Percentiles rank a stretch among this genome's conserved stretches.
phyloP scores from a whole-genome alignment of 2,113 vertebrate species.

The Manacus vitellinus region DNA sequence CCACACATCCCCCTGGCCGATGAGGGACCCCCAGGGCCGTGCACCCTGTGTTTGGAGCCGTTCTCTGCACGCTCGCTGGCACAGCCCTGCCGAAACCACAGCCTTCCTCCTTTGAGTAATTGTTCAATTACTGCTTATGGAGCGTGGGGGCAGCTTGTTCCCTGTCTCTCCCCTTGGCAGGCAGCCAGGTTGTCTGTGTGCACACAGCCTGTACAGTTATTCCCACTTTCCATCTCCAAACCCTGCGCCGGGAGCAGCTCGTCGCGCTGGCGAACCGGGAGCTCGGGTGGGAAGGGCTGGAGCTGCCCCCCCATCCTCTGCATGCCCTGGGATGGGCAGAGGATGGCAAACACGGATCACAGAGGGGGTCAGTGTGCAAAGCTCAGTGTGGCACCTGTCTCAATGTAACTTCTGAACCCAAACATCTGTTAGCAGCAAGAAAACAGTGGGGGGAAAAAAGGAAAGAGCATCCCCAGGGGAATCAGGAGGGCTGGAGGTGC shows the following conservation, averaged over 20 bases:
- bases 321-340: rapidly evolving
- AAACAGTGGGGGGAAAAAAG: rapidly evolving
- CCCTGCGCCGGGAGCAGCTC: rapidly evolving
- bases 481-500: neutral
- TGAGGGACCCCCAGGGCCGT: rapidly evolving
- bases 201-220: neutral
- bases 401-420: rapidly evolving
- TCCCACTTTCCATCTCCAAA: neutral
- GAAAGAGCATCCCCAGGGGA: neutral
- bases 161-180: neutral
- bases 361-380: rapidly evolving
- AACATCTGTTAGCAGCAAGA: rapidly evolving
- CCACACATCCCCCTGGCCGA: rapidly evolving
- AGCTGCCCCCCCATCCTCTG: rapidly evolving
- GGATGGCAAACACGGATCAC: rapidly evolving
- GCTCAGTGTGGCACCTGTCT: rapidly evolving
- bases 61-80: neutral
- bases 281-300: neutral
- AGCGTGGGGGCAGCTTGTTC: constrained; percentile 9
- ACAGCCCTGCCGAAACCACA: neutral
- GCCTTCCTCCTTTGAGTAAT: neutral
- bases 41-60: neutral
- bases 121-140: constrained; percentile 2
- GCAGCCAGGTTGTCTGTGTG: neutral
- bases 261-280: rapidly evolving